Evolutionary conservation across 1,140 invertebrate species (phyloP).

Genomic region (Chionoecetes opilio): DNA sequence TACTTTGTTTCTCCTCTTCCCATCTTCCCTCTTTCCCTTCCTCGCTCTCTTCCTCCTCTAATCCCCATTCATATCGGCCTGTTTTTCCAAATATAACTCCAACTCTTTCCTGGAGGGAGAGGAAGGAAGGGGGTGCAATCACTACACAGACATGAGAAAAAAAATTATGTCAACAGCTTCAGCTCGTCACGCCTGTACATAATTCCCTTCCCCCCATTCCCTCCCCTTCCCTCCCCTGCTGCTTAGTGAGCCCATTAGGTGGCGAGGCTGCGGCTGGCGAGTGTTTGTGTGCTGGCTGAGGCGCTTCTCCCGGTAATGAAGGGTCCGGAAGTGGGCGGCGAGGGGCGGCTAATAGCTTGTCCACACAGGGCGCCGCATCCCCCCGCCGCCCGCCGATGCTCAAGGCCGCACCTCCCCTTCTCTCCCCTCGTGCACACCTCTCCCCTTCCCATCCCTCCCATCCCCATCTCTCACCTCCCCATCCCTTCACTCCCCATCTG

Average conservation of each 20-base stretch:
- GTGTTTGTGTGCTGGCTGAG: not conserved
- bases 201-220: not conserved
- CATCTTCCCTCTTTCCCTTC: no score
- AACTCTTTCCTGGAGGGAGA: no score
- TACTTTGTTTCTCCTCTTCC: no score
- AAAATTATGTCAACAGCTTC: not conserved
- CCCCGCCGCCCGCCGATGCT: not conserved
- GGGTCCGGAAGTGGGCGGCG: not conserved
- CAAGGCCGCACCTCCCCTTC: not conserved
- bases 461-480: not conserved
- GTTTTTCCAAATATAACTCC: no score
- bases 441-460: not conserved
- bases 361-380: not conserved
- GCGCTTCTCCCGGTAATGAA: not conserved
- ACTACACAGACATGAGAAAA: not conserved
- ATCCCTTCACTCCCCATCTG: not conserved
- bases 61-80: no score
- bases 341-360: constrained; percentile 1
- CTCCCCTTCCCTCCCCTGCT: not conserved
- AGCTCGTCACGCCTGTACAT: not conserved
- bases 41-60: no score
- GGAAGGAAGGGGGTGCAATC: no score
- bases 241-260: not conserved
- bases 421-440: not conserved
- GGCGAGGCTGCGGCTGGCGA: not conserved